phyloP scores from a whole-genome alignment of 1,140 invertebrate species.

The Brachionus paranguensis region DNA sequence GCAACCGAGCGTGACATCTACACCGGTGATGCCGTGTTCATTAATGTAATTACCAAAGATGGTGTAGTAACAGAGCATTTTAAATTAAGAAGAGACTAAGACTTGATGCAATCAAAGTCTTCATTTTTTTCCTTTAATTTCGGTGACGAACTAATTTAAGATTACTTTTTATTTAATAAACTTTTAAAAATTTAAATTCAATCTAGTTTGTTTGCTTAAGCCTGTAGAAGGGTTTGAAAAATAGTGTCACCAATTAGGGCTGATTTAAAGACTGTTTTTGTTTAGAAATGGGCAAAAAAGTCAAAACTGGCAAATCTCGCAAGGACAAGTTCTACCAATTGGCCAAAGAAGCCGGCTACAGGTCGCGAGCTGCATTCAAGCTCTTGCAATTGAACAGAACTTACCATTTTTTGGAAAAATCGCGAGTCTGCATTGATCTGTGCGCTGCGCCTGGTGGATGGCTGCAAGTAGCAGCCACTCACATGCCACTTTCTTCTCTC shows the following conservation, averaged over 20 bases:
- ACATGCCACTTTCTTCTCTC: constrained; percentile 92
- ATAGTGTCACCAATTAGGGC: neutral
- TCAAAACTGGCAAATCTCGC: constrained; percentile 91
- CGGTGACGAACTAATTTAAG: constrained; percentile 27
- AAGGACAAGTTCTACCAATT: constrained; percentile 97
- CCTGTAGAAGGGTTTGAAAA: neutral
- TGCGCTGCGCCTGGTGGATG: constrained; percentile 99
- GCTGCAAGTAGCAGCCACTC: constrained; percentile 98
- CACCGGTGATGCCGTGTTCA: constrained; percentile 81
- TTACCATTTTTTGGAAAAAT: constrained; percentile 91
- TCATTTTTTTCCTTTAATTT: neutral
- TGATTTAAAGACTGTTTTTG: neutral
- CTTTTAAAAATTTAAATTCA: neutral
- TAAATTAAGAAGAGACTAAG: constrained; percentile 38
- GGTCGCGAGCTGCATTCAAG: constrained; percentile 96
- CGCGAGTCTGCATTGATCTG: constrained; percentile 89
- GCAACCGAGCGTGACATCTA: constrained; percentile 94
- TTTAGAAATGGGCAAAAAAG: constrained; percentile 81
- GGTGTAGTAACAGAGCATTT: constrained; percentile 56
- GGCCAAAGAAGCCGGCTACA: constrained; percentile 93
- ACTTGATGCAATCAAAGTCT: neutral
- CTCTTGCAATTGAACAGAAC: constrained; percentile 94
- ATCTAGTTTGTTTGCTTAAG: neutral
- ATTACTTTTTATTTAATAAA: constrained; percentile 8
- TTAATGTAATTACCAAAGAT: constrained; percentile 83